Conservation (phyloP, 2,888 invertebrate species). For the Cremastinae sp. region DNA sequence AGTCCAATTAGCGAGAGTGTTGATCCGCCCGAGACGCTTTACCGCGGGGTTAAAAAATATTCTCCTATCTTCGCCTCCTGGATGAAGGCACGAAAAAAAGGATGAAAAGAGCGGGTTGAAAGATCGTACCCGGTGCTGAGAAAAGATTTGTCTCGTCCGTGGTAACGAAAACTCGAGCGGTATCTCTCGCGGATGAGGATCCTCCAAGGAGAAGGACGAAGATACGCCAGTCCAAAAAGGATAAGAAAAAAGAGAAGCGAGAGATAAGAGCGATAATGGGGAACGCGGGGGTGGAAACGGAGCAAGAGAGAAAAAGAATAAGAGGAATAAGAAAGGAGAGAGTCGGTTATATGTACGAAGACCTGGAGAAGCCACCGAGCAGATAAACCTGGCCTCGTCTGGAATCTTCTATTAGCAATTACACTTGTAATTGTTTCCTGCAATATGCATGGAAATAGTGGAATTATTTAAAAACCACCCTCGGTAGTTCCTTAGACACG, state of each 20-base stretch:
- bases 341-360: slow-evolving; percentile 55
- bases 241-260: slow-evolving; percentile 54
- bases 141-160: slow-evolving; percentile 58
- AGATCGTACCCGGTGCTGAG: slow-evolving; percentile 39
- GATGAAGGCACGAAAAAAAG: background rate
- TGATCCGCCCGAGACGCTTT: slow-evolving; percentile 48
- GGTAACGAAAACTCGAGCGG: slow-evolving; percentile 57
- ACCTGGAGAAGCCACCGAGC: slow-evolving; percentile 70
- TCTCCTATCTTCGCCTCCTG: background rate
- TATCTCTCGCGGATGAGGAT: slow-evolving; percentile 58
- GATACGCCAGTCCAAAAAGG: slow-evolving; percentile 40
- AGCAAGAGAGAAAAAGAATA: slow-evolving; percentile 53
- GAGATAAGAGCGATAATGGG: slow-evolving; percentile 55
- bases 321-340: slow-evolving; percentile 35
- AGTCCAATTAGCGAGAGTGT: slow-evolving; percentile 56
- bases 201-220: slow-evolving; percentile 42
- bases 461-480: slow-evolving; percentile 80
- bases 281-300: slow-evolving; percentile 53
- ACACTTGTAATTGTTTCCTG: slow-evolving; percentile 80
- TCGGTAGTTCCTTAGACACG: slow-evolving; percentile 55
- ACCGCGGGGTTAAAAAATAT: slow-evolving; percentile 39
- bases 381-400: slow-evolving; percentile 79
- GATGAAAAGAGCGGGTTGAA: slow-evolving; percentile 20
- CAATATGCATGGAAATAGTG: slow-evolving; percentile 80
- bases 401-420: slow-evolving; percentile 80